These are phyloP conservation scores for Drosophila nigritarsus DNA, from an alignment of 2,888 invertebrate species.

Conservation along the genomic window DNA sequence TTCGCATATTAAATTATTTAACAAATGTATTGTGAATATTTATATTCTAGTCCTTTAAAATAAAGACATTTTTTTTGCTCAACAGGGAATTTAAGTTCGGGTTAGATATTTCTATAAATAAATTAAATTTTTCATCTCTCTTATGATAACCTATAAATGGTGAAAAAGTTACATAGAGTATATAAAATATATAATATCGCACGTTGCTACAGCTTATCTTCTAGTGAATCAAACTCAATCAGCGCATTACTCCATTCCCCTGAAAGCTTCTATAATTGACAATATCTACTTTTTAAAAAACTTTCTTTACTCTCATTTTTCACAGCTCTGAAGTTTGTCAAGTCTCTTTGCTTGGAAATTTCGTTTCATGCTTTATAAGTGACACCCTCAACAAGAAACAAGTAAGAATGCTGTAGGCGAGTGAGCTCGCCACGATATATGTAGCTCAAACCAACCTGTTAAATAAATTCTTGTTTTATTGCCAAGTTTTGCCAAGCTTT, in stretches of 20 bases:
- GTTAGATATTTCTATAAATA: neutral
- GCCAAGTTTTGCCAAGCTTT: neutral
- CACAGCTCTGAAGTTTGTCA: neutral
- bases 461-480: neutral
- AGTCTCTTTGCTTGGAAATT: constrained; percentile 8
- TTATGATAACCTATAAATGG: neutral
- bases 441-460: neutral
- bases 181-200: neutral
- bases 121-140: neutral
- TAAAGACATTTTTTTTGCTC: neutral
- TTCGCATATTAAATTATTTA: neutral
- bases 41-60: neutral
- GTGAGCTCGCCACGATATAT: neutral
- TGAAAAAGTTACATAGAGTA: neutral
- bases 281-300: neutral
- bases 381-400: neutral
- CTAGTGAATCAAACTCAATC: neutral
- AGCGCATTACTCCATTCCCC: neutral
- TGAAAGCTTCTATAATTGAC: neutral
- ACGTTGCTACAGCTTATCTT: neutral
- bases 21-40: neutral
- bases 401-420: neutral
- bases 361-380: neutral
- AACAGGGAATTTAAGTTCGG: neutral
- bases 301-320: neutral